Evolutionary conservation across 2,888 invertebrate species (phyloP).

Genomic region (Marasmarcha lunaedactyla): DNA sequence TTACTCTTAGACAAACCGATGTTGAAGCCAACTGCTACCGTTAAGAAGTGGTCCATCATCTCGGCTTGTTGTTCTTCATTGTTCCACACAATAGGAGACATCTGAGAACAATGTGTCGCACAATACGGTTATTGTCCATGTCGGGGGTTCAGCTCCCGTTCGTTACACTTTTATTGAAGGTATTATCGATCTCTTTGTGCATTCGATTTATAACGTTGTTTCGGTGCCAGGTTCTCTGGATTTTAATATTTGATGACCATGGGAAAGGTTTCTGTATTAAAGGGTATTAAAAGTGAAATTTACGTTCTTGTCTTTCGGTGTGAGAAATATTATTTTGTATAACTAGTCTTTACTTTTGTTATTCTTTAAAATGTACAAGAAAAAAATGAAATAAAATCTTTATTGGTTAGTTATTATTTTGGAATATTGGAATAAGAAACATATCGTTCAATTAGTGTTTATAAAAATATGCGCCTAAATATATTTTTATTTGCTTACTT

Average conservation of each 20-base stretch:
- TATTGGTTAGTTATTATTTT: too few relatives aligned
- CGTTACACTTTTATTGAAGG: constrained; percentile 51
- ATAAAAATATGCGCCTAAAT: too few relatives aligned
- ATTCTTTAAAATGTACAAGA: too few relatives aligned
- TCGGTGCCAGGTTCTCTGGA: constrained; percentile 33
- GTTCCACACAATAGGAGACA: constrained; percentile 29
- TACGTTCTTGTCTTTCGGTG: background rate
- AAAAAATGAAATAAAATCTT: too few relatives aligned
- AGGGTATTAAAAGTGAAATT: constrained; percentile 3
- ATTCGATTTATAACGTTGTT: constrained; percentile 50
- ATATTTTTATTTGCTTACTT: too few relatives aligned
- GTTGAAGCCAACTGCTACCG: constrained; percentile 27
- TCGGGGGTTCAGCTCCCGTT: constrained; percentile 59
- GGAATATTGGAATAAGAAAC: too few relatives aligned
- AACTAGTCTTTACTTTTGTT: background rate
- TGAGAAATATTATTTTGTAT: background rate
- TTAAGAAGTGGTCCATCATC: constrained; percentile 21
- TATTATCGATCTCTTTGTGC: constrained; percentile 61
- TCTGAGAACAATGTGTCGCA: constrained; percentile 37
- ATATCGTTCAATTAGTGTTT: too few relatives aligned
- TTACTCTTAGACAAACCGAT: constrained; percentile 44
- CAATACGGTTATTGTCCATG: constrained; percentile 52
- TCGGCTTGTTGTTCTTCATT: constrained; percentile 16
- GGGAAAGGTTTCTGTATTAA: constrained; percentile 36
- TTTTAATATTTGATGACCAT: constrained; percentile 54